Conservation (phyloP, 1,140 invertebrate genomes). For the Heterodera carotae region DNA sequence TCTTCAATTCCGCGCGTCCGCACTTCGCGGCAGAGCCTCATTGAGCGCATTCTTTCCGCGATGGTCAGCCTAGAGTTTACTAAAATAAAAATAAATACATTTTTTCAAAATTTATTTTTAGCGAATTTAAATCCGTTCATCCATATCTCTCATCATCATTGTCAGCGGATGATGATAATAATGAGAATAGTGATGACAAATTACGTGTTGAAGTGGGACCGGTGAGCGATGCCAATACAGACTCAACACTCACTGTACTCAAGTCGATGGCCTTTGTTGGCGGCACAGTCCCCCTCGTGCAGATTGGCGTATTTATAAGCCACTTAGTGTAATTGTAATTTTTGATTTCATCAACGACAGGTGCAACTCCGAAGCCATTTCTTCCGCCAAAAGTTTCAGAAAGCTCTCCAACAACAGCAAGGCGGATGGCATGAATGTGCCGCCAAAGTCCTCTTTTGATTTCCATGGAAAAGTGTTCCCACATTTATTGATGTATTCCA, state of each 20-base stretch:
- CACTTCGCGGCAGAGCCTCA: neutral
- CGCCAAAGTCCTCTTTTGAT: too few species aligned
- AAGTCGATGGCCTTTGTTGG: neutral
- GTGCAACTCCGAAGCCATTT: conserved; percentile 34
- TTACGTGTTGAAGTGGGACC: neutral
- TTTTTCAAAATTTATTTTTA: neutral
- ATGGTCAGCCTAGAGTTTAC: neutral
- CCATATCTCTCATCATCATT: neutral
- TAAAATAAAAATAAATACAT: neutral
- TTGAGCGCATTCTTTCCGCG: conserved; percentile 3
- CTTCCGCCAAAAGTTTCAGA: conserved; percentile 37
- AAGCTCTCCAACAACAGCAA: conserved; percentile 18
- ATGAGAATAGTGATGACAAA: neutral
- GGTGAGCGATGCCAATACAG: neutral
- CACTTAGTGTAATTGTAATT: neutral
- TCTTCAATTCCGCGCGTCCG: neutral
- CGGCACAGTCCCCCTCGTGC: neutral
- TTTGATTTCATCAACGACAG: neutral
- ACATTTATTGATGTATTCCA: too few species aligned
- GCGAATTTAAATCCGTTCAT: neutral
- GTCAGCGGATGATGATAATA: neutral
- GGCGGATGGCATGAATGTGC: conserved; percentile 20
- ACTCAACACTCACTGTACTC: conserved; percentile 7
- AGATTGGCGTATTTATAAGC: neutral
- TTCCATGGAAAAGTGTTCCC: too few species aligned